Base-by-base conservation (phyloP, 1,140 invertebrate genomes). In the Antheraea pernyi region DNA sequence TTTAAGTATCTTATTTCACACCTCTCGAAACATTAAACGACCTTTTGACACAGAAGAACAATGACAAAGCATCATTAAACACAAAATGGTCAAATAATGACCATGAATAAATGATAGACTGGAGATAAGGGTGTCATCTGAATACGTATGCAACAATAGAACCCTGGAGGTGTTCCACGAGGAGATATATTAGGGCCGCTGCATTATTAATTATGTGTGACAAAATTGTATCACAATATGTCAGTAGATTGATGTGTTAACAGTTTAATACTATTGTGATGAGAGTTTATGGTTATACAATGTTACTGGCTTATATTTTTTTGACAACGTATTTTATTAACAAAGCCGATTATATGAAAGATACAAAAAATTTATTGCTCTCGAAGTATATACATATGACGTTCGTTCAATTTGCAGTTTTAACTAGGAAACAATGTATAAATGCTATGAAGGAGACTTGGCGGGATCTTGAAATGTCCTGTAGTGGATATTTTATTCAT, bases 71-170 rank as follows among this genome's bases (percentile, higher is more conserved):
- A 89, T 90, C 89, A 91, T 91, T 91, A 91, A 84, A 84, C 81
- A 72, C 67, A 79, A 91, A 90, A 91, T 85, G 89, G 86, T 89
- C 89, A 91, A 91, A 91, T 91, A 89, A 91, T 91, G 89, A 90
- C 89, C 89, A 88, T 90, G 85, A 91, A 91, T 90, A 90, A 91
- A 91, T 89, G 86, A 89, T 87, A 77, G 69, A 82, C 76, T 84
- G 77, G 46, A 89, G 87, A 91, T 89, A 87, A 88, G 83, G 85
- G 86, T 84, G 82, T 75, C 74, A 83, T 80, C 60, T 19, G 19
- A 65, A 42, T 53, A 53, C 18, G 30, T 53, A 58, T 11, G 19
- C 78, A 76, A 90, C 88, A 90, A 91, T 83, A 73, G 83, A 68
- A 87, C 84, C 86, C 85, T 72, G 80, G 81, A 83, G 81, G 81